phyloP scores from a whole-genome alignment of 2,888 invertebrate genomes.

The Chloromyia formosa region DNA sequence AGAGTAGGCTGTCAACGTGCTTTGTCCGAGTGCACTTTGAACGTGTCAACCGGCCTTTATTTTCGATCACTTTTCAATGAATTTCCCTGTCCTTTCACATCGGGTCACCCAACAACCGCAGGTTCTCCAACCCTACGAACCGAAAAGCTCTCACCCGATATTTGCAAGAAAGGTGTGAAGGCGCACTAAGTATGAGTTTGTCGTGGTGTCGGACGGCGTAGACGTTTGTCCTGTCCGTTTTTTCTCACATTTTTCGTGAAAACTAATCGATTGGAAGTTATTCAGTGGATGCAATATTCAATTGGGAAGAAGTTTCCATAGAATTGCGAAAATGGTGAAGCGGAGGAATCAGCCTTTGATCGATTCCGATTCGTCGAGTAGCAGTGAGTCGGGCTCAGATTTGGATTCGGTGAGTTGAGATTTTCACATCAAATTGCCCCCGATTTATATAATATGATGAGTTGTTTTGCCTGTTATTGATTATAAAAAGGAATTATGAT shows the following conservation, averaged over 20 bases:
- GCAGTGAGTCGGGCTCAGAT: conserved; percentile 76
- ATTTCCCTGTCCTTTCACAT: not conserved
- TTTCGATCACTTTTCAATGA: no score
- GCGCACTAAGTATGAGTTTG: conserved; percentile 30
- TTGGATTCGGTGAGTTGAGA: conserved; percentile 83
- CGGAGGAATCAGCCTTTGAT: conserved; percentile 84
- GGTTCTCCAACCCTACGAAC: not conserved
- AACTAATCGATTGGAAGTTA: conserved; percentile 1
- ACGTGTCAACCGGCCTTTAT: no score
- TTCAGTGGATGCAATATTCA: not conserved
- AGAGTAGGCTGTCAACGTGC: no score
- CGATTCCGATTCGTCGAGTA: conserved; percentile 85
- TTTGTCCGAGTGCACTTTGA: no score
- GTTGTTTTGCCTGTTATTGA: not conserved
- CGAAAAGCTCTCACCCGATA: not conserved
- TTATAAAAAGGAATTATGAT: not conserved
- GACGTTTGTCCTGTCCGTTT: not conserved
- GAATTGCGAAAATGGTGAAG: conserved; percentile 73
- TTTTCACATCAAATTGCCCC: not conserved
- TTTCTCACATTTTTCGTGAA: conserved; percentile 11
- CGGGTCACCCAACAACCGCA: conserved; percentile 12
- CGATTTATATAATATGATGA: conserved; percentile 13
- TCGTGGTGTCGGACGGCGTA: not conserved
- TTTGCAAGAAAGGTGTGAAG: not conserved
- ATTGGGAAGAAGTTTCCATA: not conserved